phyloP scores from a whole-genome alignment of 2,888 invertebrate genomes.

The Idaea dimidiata region DNA sequence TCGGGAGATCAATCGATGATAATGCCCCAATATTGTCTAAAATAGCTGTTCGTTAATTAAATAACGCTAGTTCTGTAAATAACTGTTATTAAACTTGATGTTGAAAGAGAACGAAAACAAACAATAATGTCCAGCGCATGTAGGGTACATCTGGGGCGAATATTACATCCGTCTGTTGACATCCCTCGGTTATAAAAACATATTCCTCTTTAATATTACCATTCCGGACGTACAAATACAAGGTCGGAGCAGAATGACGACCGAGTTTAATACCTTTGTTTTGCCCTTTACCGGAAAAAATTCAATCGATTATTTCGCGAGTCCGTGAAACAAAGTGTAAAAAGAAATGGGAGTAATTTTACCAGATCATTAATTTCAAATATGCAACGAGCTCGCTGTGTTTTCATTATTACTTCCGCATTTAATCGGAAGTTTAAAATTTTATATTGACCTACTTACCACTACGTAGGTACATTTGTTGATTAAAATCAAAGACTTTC shows the following conservation, averaged over 20 bases:
- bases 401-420: background rate
- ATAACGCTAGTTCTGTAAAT: background rate
- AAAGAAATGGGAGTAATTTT: background rate
- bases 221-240: constrained; percentile 26
- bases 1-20: too few relatives aligned
- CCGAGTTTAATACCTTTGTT: constrained; percentile 20
- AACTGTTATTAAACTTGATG: background rate
- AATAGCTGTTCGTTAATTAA: background rate
- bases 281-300: constrained; percentile 8
- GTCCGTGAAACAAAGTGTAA: background rate
- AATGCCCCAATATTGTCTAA: background rate
- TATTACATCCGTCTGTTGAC: constrained; percentile 27
- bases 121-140: constrained; percentile 18
- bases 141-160: constrained; percentile 23
- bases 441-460: constrained; percentile 2
- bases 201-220: constrained; percentile 26
- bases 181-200: constrained; percentile 27
- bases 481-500: too few relatives aligned
- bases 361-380: background rate
- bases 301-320: constrained; percentile 2
- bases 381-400: background rate
- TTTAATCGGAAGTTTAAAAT: constrained; percentile 1
- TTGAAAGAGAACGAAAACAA: constrained; percentile 16
- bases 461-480: background rate
- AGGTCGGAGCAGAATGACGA: constrained; percentile 9